Base-by-base conservation (phyloP, 2,888 invertebrate genomes). In the Nemotelus nigrinus region DNA sequence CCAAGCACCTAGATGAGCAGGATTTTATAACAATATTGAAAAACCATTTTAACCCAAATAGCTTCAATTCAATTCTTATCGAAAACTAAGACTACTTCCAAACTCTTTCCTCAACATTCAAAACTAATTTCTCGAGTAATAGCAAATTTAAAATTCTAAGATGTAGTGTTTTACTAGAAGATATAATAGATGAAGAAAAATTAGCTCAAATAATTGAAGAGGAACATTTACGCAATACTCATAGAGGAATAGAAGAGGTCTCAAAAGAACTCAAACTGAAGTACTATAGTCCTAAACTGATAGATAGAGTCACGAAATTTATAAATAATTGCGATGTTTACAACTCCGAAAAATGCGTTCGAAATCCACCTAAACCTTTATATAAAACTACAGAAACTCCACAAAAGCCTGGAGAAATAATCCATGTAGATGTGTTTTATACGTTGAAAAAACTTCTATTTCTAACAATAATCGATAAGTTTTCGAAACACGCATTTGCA, bases 171-270 rank as follows among this genome's bases (percentile, higher is more conserved):
- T n/a, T 47, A 41, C 10, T 67, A 45, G 67, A 67, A 72, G 78
- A 80, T 47, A 45, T 79, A n/a, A 60, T 25, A 58, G 74, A 78
- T 3, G 76, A 77, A 72, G 60, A 78, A 41, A 75, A 53, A 60
- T 58, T 78, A 72, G 55, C 79, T 6, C 5, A 10, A 50, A 50
- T 50, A 10, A 50, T 10, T 7, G 10, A 57, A 57, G 1, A 57
- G 25, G 57, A 57, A 57, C 57, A 57, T 10, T 57, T 57, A 10
- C 5, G 57, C 3, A 57, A 57, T 10, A 57, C 1, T 10, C 57
- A 57, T 10, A 1, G 57, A 57, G 57, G 57, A 57, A 57, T 57
- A 57, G 10, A 57, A 3, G 57, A 57, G 2, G 57, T 57, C 57
- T 8, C 57, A 57, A 57, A 57, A 57, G 57, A 57, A 57, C 57